phyloP scores from a whole-genome alignment of 2,113 vertebrate species.

The Cyanoliseus patagonus region DNA sequence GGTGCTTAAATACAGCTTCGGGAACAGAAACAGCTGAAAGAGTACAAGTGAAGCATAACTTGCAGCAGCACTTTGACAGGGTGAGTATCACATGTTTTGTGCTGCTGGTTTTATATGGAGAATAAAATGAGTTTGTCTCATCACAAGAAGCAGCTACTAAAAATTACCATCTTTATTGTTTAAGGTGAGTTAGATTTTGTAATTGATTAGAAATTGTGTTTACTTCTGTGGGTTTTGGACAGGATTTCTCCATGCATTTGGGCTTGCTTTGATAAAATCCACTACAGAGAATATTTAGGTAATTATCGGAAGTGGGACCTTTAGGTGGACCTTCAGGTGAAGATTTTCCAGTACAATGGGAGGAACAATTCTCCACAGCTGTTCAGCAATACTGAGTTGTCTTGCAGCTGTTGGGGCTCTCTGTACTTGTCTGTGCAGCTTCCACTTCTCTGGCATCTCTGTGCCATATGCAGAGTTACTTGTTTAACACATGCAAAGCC shows the following conservation, averaged over 20 bases:
- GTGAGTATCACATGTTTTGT: slow-evolving; percentile 15
- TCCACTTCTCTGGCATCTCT: not conserved
- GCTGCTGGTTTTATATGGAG: not conserved
- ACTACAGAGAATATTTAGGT: not conserved
- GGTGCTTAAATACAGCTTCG: slow-evolving; percentile 75
- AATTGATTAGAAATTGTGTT: not conserved
- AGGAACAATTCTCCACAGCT: rapidly evolving
- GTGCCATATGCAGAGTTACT: not conserved
- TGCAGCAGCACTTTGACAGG: slow-evolving; percentile 81
- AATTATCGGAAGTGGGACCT: not conserved
- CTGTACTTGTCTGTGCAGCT: not conserved
- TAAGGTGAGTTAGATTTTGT: not conserved
- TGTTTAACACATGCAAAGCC: not conserved
- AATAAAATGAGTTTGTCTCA: not conserved
- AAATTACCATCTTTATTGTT: not conserved
- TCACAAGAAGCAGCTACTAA: not conserved
- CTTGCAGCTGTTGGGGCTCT: not conserved
- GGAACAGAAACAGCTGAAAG: slow-evolving; percentile 77
- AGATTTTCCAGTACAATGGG: not conserved
- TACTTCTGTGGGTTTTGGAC: not conserved
- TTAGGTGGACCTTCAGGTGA: not conserved
- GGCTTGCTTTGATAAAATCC: not conserved
- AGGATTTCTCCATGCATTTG: not conserved
- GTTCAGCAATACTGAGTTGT: not conserved
- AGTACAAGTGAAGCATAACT: slow-evolving; percentile 71